Evolutionary conservation across 2,888 invertebrate genomes (phyloP), one percentile per base, ranked within the genome.

Genomic region (Neoascia interrupta): DNA sequence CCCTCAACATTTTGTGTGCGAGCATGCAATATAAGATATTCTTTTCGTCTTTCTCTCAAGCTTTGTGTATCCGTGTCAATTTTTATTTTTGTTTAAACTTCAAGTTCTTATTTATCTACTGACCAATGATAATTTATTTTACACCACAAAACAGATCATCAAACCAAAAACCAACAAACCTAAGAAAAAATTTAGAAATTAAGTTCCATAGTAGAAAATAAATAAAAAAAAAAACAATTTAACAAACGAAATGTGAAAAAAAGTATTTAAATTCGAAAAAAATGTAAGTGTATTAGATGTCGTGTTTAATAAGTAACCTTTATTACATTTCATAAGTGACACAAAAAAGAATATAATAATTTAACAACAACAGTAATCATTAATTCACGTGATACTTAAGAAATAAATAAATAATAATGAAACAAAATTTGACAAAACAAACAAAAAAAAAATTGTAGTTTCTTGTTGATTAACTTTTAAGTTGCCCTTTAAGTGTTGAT

Each of bases 401-500:
- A 64, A 76, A 64, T 56, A 47, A 47, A 63, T 45, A 49, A 63
- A 41, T 61, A 63, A 51, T 56, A 66, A 51, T n/a, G 43, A 56
- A 61, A 70, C 39, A 56, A 63, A 58, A 69, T 41, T 53, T 45
- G 47, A 56, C 21, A 37, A 45, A 54, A 36, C 13, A 43, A 63
- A 72, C 43, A 53, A 45, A 51, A 72, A 45, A 56, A 72, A 61
- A 54, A 53, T 36, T 28, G 72, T 66, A 72, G 72, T 73, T 64
- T 81, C 81, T 68, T 81, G 81, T 76, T 81, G 47, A 73, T 79
- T 68, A 61, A 60, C 47, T 18, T 68, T 61, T 79, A 73, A 13
- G 61, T 79, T 79, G 73, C 61, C 79, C 79, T 79, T 79, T 79
- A 79, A 79, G 56, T 79, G 79, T 79, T 79, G 68, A 73, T 51